phyloP scores from a whole-genome alignment of 1,140 invertebrate genomes.

The Araneus ventricosus region DNA sequence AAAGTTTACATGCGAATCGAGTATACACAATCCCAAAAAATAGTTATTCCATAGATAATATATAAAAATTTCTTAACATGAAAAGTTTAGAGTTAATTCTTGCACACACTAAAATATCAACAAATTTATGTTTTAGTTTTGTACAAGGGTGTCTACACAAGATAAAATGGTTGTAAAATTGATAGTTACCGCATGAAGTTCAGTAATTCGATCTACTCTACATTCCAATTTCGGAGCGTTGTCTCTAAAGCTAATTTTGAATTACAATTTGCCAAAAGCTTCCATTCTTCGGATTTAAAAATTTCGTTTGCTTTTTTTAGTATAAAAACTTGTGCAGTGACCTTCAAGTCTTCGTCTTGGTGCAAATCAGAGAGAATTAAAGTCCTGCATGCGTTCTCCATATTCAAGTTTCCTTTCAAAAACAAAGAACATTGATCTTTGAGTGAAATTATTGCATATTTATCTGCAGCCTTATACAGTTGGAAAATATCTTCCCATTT shows the following conservation, averaged over 20 bases:
- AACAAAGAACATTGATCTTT: not conserved
- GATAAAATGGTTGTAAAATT: too few relatives aligned
- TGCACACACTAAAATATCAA: too few relatives aligned
- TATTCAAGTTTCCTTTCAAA: not conserved
- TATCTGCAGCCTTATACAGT: not conserved
- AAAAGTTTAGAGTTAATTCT: too few relatives aligned
- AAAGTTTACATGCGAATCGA: too few relatives aligned
- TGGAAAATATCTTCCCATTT: not conserved
- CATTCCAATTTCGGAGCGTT: not conserved
- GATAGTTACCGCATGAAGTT: too few relatives aligned
- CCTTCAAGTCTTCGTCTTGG: not conserved
- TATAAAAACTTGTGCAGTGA: not conserved
- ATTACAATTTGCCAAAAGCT: not conserved
- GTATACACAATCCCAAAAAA: too few relatives aligned
- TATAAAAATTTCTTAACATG: too few relatives aligned
- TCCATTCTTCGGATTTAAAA: not conserved
- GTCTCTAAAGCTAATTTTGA: not conserved
- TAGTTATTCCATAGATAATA: too few relatives aligned
- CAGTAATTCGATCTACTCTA: not conserved
- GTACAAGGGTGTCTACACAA: too few relatives aligned
- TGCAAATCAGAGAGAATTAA: slow-evolving; percentile 3
- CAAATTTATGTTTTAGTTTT: too few relatives aligned
- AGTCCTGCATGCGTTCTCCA: not conserved
- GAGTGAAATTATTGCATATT: not conserved
- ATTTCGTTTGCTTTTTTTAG: not conserved